phyloP scores from a whole-genome alignment of 2,797 vertebrate genomes.

The Gephyroberyx darwinii region DNA sequence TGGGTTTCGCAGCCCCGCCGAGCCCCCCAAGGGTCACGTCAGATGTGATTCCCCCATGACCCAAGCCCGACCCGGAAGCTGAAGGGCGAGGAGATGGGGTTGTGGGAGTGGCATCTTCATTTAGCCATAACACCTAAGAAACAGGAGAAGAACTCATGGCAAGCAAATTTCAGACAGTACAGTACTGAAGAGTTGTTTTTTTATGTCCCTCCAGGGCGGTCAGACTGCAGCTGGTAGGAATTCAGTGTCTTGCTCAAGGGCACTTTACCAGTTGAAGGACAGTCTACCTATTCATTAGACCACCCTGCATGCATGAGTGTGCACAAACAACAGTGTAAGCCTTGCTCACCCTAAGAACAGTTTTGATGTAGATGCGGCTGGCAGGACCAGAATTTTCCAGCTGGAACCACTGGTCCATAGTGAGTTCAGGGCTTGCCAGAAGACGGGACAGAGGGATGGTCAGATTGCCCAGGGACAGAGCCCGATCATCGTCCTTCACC shows the following conservation, averaged over 20 bases:
- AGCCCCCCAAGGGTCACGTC: slow-evolving; percentile 67
- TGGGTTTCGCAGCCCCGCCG: slow-evolving; percentile 69
- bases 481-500: slow-evolving; percentile 92
- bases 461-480: slow-evolving; percentile 84
- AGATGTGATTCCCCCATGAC: slow-evolving; percentile 56
- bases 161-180: not conserved
- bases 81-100: slow-evolving; percentile 73
- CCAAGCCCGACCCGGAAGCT: slow-evolving; percentile 51
- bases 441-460: slow-evolving; percentile 84
- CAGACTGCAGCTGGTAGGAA: too few relatives aligned
- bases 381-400: slow-evolving; percentile 85
- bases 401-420: slow-evolving; percentile 92
- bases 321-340: not conserved
- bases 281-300: not conserved
- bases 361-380: slow-evolving; percentile 89
- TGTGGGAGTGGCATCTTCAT: slow-evolving; percentile 77
- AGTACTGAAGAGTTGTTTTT: not conserved
- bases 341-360: slow-evolving; percentile 86
- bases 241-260: too few relatives aligned
- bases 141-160: slow-evolving; percentile 13
- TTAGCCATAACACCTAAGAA: slow-evolving; percentile 86
- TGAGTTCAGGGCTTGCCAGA: slow-evolving; percentile 82
- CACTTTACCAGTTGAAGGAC: not conserved
- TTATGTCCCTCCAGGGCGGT: too few relatives aligned
- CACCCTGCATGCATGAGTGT: not conserved